Percentiles rank a stretch among this genome's conserved stretches.
These are phyloP conservation scores for Nomia melanderi DNA, from an alignment of 1,140 invertebrate genomes.

Conservation along the genomic window DNA sequence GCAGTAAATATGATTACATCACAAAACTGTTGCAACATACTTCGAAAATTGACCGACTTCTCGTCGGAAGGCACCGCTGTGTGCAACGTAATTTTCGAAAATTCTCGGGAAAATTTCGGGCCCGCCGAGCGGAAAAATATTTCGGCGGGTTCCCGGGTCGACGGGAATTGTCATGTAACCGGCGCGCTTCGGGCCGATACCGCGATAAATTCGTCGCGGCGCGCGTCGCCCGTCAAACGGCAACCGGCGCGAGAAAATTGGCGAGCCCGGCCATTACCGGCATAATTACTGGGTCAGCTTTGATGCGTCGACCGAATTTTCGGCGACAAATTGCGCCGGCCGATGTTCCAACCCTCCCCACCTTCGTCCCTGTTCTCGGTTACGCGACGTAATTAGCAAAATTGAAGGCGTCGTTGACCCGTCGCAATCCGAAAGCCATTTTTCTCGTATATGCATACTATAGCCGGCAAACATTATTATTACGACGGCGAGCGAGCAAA, in stretches of 20 bases:
- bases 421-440: background rate
- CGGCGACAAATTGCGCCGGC: slow-evolving; percentile 1
- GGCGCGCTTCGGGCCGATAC: background rate
- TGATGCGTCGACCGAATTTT: slow-evolving; percentile 30
- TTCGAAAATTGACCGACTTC: no score
- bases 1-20: no score
- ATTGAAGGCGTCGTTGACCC: background rate
- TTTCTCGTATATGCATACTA: background rate
- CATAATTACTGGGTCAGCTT: slow-evolving; percentile 32
- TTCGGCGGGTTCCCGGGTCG: background rate
- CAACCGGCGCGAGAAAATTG: slow-evolving; percentile 16
- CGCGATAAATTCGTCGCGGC: background rate
- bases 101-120: slow-evolving; percentile 6
- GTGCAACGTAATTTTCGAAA: no score
- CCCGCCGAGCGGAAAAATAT: slow-evolving; percentile 26
- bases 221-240: background rate
- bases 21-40: no score
- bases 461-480: background rate
- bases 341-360: background rate
- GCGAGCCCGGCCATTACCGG: slow-evolving; percentile 9
- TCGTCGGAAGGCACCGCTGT: no score
- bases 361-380: background rate
- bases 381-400: slow-evolving; percentile 26
- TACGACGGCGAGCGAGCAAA: background rate
- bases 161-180: slow-evolving; percentile 27